Conservation (phyloP, 2,113 vertebrate genomes). For the Phycodurus eques region DNA sequence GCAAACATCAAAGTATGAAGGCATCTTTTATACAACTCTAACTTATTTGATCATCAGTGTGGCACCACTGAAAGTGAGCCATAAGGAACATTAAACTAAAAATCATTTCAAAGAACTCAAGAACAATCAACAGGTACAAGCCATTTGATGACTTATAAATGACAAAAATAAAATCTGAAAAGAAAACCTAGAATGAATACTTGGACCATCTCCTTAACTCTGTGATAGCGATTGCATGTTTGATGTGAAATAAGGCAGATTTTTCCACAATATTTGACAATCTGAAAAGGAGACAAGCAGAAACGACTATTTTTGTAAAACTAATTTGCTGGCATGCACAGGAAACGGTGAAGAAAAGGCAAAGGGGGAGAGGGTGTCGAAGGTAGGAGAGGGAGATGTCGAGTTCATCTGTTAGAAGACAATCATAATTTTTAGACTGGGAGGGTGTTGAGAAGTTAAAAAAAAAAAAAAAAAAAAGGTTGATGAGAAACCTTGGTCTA, state of each 20-base stretch:
- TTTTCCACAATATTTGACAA: conserved; percentile 65
- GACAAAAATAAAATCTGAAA: conserved; percentile 64
- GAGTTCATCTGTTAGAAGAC: conserved; percentile 58
- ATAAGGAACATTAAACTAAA: conserved; percentile 55
- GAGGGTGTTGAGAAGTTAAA: conserved; percentile 39
- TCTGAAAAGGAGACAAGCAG: conserved; percentile 66
- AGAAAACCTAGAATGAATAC: conserved; percentile 54
- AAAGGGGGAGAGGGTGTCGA: neutral
- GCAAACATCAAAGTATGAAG: conserved; percentile 83
- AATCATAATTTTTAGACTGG: conserved; percentile 47
- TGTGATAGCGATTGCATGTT: conserved; percentile 49
- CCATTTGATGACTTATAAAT: conserved; percentile 58
- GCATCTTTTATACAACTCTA: conserved; percentile 70
- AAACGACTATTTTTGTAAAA: conserved; percentile 50
- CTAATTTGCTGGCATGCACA: conserved; percentile 72
- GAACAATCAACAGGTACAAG: conserved; percentile 42
- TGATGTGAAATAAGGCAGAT: conserved; percentile 77
- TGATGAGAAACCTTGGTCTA: neutral
- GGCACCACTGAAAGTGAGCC: conserved; percentile 67
- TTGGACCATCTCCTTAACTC: conserved; percentile 39
- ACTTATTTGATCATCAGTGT: conserved; percentile 67
- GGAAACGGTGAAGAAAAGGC: conserved; percentile 45
- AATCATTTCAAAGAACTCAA: conserved; percentile 29
- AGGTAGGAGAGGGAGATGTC: neutral
- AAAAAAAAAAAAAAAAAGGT: conserved; percentile 41